phyloP scores from a whole-genome alignment of 2,797 vertebrate species.

The Arctocebus calabarensis region DNA sequence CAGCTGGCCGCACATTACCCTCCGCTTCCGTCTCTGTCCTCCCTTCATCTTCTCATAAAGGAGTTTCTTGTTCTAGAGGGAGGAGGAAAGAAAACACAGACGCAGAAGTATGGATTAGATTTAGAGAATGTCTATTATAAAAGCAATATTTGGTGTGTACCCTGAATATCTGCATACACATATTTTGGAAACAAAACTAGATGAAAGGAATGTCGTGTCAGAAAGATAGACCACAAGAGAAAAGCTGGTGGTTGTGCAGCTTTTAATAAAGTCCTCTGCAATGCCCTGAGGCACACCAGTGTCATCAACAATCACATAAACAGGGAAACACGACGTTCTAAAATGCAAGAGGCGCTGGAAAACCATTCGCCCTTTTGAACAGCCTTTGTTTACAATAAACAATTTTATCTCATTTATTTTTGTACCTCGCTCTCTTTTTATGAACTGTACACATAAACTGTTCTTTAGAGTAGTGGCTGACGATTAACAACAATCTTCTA shows the following conservation, averaged over 20 bases:
- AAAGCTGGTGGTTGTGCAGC: slow-evolving; percentile 67
- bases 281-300: slow-evolving; percentile 69
- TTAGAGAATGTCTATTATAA: slow-evolving; percentile 69
- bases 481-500: slow-evolving; percentile 82
- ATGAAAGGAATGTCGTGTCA: slow-evolving; percentile 71
- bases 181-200: slow-evolving; percentile 82
- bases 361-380: slow-evolving; percentile 62
- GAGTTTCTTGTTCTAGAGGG: slow-evolving; percentile 95
- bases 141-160: slow-evolving; percentile 73
- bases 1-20: slow-evolving; percentile 86
- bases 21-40: slow-evolving; percentile 94
- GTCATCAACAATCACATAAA: slow-evolving; percentile 77
- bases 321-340: slow-evolving; percentile 60
- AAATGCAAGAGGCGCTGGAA: background rate
- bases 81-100: slow-evolving; percentile 69
- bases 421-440: slow-evolving; percentile 79
- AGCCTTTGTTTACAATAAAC: slow-evolving; percentile 56
- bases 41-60: slow-evolving; percentile 96
- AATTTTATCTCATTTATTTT: slow-evolving; percentile 76
- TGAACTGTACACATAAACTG: slow-evolving; percentile 73
- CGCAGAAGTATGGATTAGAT: slow-evolving; percentile 76
- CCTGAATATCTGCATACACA: slow-evolving; percentile 80
- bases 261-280: slow-evolving; percentile 75
- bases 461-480: slow-evolving; percentile 78
- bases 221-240: slow-evolving; percentile 81